Base-by-base conservation (phyloP, 64 coral and sea anemone species). In the Platygyra sinensis region DNA sequence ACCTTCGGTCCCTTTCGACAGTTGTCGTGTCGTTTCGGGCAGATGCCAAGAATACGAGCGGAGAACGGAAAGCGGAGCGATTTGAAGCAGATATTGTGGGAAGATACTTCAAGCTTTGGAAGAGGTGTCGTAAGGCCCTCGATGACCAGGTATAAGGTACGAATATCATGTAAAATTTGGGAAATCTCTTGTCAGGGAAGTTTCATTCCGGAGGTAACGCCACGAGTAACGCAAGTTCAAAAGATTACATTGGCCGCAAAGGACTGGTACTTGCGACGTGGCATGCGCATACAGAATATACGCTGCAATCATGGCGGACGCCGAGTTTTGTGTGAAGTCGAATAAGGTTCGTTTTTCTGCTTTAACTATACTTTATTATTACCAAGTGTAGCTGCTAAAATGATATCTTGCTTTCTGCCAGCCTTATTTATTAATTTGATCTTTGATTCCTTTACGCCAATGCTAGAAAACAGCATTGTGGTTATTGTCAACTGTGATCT, bases 191-290 rank as follows among this genome's bases (percentile, higher is more conserved):
- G 42, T 8, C 42, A 46, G 5, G 4, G 7, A 46, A 46, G 42
- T 6, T 46, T 4, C 42, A 46, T n/a, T n/a, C n/a, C n/a, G n/a
- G n/a, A n/a, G n/a, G 42, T 46, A 46, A 46, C 42, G 42, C 42
- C 0, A 0, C 5, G 1, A 29, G 71, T 57, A 12, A 57, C 54
- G 54, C 54, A 12, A 57, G 10, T 3, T 57, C 54, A 57, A 57
- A 1, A 15, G 1, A 57, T 16, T 16, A 57, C 42, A 46, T 31
- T 42, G 2, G 52, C 24, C n/a, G 79, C 2, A 27, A n/a, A 18
- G 60, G 8, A 65, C 80, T 83, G 80, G 80, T 83, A 49, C 80
- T 72, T 85, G 81, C 81, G 62, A 85, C 81, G 81, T 85, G 81
- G 81, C 81, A 71, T 85, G 32, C 63, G 62, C 81, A 85, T 71